Evolutionary conservation across 1,140 invertebrate genomes (phyloP).

Genomic region (Sarcophaga bullata): DNA sequence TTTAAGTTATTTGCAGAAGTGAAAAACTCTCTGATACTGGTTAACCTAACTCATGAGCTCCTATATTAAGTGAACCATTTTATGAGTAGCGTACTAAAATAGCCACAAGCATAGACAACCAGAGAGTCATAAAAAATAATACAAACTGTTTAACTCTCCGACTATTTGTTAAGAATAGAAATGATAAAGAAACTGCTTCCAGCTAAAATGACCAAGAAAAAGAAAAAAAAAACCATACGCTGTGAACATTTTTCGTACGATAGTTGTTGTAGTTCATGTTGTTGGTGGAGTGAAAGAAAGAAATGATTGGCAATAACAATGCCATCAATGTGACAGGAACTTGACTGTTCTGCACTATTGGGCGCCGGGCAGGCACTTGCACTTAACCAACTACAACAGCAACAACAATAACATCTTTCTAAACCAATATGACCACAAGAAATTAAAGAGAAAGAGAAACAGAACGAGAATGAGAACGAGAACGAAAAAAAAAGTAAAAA

Average conservation of each 20-base stretch:
- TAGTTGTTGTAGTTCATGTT: not conserved
- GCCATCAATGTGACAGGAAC: constrained; percentile 29
- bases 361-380: constrained; percentile 1
- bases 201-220: not conserved
- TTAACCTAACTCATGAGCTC: not conserved
- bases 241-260: not conserved
- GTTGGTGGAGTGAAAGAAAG: not conserved
- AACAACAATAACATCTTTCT: too few species aligned
- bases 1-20: too few species aligned
- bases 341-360: constrained; percentile 18
- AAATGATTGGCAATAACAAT: constrained; percentile 11
- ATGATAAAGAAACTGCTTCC: not conserved
- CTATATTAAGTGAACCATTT: not conserved
- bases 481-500: not conserved
- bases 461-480: not conserved
- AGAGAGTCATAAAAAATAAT: not conserved
- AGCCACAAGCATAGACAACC: not conserved
- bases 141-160: not conserved
- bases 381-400: not conserved
- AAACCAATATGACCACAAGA: not conserved
- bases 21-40: too few species aligned
- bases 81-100: not conserved
- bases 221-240: not conserved
- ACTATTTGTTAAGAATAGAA: not conserved
- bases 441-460: not conserved